Base-by-base conservation (phyloP, 2,113 vertebrate species). In the Leptobrachium ailaonicum region DNA sequence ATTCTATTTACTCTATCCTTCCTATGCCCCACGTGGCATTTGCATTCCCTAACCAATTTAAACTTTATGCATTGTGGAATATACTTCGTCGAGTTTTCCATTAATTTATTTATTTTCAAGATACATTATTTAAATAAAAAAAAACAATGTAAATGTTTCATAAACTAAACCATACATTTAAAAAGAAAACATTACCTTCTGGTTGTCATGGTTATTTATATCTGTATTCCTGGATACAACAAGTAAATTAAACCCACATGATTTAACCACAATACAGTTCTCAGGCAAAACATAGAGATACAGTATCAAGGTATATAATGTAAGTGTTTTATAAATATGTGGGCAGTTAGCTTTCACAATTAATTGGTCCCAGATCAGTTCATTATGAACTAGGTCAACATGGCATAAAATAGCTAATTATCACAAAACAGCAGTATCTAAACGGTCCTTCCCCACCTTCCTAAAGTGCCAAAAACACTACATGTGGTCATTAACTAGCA, bases 291-390 rank as follows among this genome's bases (percentile, higher is more conserved):
- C 40, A 42, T 11, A 43, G 60, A 73, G n/a, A 66, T 42, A 32
- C 9, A 66, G 13, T 11, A 43, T 56, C 43, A 54, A 56, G 47
- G 45, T 66, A 72, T 4, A 1, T 45, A 58, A 79, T 79, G 44
- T 44, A 56, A 54, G 45, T 69, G 71, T 60, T 67, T 73, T 66
- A 66, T 73, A 73, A 79, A 56, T 73, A 56, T 73, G 77, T 79
- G 32, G 70, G 62, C 47, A 73, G 60, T 66, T 44, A 54, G 47
- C 41, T 66, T 79, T 79, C 47, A 44, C 74, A 6, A 66, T 79
- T 79, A 79, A 80, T 80, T 80, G 77, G 70, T 80, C 77, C 70
- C 77, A 14, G 62, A 80, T 73, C 77, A 80, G 62, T 40, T 80
- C 77, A 73, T 80, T 80, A 73, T 73, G 77, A 70, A 54, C 20